These are phyloP conservation scores for Prunella himalayana DNA, from an alignment of 2,113 vertebrate species.

Conservation along the genomic window DNA sequence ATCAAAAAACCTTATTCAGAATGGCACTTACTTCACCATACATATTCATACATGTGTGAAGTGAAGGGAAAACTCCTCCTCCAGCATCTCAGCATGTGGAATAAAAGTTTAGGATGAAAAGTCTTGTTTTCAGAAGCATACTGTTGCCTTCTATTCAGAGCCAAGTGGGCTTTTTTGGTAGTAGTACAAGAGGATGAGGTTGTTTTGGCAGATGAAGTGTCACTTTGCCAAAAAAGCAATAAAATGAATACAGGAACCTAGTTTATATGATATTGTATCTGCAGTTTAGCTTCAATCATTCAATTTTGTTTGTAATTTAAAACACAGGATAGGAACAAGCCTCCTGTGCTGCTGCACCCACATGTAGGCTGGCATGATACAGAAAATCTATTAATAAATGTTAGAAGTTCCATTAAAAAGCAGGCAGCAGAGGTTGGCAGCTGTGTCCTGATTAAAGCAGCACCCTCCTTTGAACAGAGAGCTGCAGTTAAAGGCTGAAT, in stretches of 20 bases:
- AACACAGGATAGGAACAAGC: not conserved
- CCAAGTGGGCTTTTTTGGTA: not conserved
- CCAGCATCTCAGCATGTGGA: not conserved
- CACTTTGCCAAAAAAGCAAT: not conserved
- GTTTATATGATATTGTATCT: not conserved
- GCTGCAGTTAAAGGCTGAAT: not conserved
- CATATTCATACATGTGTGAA: rapidly evolving
- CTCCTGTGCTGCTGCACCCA: not conserved
- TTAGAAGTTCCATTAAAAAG: not conserved
- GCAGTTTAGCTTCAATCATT: not conserved
- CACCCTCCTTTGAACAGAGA: not conserved
- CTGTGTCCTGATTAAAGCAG: not conserved
- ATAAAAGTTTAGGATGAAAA: not conserved
- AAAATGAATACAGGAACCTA: not conserved
- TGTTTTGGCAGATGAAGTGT: not conserved
- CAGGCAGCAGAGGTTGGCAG: not conserved
- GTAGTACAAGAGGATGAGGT: not conserved
- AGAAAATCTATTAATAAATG: not conserved
- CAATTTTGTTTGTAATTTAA: not conserved
- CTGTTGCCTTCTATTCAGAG: not conserved
- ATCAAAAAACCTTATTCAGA: not conserved
- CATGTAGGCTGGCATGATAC: rapidly evolving
- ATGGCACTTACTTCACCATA: not conserved
- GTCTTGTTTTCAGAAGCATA: not conserved
- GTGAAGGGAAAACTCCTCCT: not conserved